phyloP scores from a whole-genome alignment of 2,113 vertebrate genomes.

The Nematolebias whitei region DNA sequence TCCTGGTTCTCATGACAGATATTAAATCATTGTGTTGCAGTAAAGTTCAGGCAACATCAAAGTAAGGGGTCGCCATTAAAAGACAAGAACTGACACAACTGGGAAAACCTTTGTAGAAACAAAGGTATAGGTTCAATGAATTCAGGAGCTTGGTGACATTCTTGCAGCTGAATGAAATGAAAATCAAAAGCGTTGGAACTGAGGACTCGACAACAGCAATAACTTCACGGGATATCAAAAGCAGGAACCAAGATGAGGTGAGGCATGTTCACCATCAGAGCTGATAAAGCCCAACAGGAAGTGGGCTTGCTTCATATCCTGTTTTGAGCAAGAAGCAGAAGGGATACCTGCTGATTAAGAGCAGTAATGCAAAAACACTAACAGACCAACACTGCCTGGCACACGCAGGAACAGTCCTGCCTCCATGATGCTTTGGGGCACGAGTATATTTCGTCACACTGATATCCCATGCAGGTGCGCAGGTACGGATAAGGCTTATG shows the following conservation, averaged over 20 bases:
- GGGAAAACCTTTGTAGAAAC: slow-evolving; percentile 38
- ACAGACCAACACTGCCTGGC: background rate
- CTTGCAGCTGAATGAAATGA: background rate
- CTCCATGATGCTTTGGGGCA: slow-evolving; percentile 40
- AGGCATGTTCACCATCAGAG: slow-evolving; percentile 15
- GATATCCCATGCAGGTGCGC: slow-evolving; percentile 28
- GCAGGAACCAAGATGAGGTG: slow-evolving; percentile 31
- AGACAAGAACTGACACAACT: slow-evolving; percentile 10
- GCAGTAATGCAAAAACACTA: background rate
- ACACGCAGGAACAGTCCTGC: slow-evolving; percentile 21
- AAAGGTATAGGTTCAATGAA: slow-evolving; percentile 10
- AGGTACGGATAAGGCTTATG: slow-evolving; percentile 22
- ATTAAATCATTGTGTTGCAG: slow-evolving; percentile 45
- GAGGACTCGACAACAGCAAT: slow-evolving; percentile 23
- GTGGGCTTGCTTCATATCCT: slow-evolving; percentile 67
- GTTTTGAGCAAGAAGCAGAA: slow-evolving; percentile 51
- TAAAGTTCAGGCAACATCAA: slow-evolving; percentile 57
- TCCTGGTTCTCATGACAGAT: slow-evolving; percentile 25
- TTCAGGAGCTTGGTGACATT: slow-evolving; percentile 23
- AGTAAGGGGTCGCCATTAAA: slow-evolving; percentile 59
- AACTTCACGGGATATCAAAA: slow-evolving; percentile 50
- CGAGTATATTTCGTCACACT: slow-evolving; percentile 6
- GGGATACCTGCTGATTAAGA: slow-evolving; percentile 40
- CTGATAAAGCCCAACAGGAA: slow-evolving; percentile 53
- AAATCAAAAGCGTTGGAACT: slow-evolving; percentile 10